Conservation (phyloP, 1,140 invertebrate genomes). For the Euwallacea fornicatus region DNA sequence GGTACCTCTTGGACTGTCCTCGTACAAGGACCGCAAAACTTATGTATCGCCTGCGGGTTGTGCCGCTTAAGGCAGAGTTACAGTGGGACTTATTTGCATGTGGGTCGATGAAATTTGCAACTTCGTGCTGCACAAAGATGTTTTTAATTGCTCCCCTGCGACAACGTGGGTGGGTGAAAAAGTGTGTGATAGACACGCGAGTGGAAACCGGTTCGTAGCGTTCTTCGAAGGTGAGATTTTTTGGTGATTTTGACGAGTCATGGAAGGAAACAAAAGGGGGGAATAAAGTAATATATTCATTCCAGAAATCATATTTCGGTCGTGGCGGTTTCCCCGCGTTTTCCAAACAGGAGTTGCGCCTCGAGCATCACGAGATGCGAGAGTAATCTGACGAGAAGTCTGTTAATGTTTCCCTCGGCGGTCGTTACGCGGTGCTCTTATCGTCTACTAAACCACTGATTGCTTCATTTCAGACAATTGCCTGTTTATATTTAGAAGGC, state of each 20-base stretch:
- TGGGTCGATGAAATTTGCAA: neutral
- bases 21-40: no score
- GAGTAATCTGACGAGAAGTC: conserved; percentile 56
- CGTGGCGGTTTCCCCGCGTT: conserved; percentile 1
- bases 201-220: no score
- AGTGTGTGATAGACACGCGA: no score
- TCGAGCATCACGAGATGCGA: conserved; percentile 48
- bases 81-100: no score
- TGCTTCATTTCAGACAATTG: conserved; percentile 56
- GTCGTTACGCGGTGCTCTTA: conserved; percentile 55
- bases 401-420: conserved; percentile 55
- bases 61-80: no score
- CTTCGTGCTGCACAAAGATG: conserved; percentile 16
- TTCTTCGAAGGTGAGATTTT: no score
- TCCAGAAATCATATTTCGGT: conserved; percentile 35
- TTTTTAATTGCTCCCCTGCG: conserved; percentile 23
- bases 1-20: no score
- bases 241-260: neutral
- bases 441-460: conserved; percentile 55
- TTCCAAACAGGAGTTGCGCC: conserved; percentile 24
- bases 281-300: conserved; percentile 37
- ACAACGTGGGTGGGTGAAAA: conserved; percentile 6
- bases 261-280: neutral
- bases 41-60: no score
- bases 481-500: conserved; percentile 55